These are phyloP conservation scores for Notarius lentiginosus DNA, from an alignment of 2,113 vertebrate genomes.

Conservation along the genomic window DNA sequence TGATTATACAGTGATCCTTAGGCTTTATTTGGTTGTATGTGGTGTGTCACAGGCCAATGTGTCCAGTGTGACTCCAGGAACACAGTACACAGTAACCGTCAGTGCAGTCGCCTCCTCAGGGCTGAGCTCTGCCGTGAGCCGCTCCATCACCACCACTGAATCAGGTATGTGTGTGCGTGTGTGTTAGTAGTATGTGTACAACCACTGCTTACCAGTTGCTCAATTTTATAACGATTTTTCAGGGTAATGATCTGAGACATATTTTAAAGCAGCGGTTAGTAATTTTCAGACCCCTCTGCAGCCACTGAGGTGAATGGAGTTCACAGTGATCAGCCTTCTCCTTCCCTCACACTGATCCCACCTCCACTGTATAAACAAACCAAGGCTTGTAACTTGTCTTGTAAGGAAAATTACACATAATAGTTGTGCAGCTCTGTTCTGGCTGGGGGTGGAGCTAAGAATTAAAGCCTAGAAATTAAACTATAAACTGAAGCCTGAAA, in stretches of 20 bases:
- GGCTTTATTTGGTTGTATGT: too few species aligned
- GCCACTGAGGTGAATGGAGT: not conserved
- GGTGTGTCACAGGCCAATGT: constrained; percentile 75
- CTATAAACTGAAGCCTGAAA: not conserved
- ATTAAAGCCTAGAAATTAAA: too few species aligned
- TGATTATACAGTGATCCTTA: too few species aligned
- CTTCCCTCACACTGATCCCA: not conserved
- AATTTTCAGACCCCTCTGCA: not conserved
- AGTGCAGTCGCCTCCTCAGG: constrained; percentile 81
- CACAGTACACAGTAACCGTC: constrained; percentile 76
- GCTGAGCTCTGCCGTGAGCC: constrained; percentile 83
- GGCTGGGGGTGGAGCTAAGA: not conserved
- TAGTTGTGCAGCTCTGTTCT: not conserved
- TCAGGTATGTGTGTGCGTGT: constrained; percentile 69
- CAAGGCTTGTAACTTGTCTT: not conserved
- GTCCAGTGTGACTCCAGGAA: constrained; percentile 74
- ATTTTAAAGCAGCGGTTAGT: not conserved
- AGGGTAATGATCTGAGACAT: not conserved
- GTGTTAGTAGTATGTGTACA: not conserved
- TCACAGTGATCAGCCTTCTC: not conserved
- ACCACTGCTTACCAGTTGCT: not conserved
- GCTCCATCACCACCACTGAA: constrained; percentile 79
- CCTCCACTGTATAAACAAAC: not conserved
- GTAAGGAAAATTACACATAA: not conserved
- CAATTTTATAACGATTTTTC: not conserved